Evolutionary conservation across 2,888 invertebrate genomes (phyloP), one percentile per base, ranked within the genome.

Genomic region (Leptopilina drosophilae): DNA sequence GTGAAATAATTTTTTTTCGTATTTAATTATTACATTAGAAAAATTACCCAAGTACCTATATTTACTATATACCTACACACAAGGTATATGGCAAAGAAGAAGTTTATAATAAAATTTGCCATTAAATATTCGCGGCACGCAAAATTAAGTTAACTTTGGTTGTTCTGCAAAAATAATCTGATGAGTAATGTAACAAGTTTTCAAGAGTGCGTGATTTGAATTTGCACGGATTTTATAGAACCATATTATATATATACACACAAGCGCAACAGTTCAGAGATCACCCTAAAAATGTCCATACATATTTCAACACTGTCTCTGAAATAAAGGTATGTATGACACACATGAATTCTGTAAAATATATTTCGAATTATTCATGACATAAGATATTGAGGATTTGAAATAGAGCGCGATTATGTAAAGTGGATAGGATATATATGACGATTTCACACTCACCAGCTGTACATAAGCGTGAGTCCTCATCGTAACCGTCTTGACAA

Each of bases 401-500:
- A 56, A 73, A 56, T 73, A 7, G 56, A 56, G 26, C 49, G 9
- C n/a, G 9, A 64, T 77, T 53, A 77, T 49, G 9, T 12, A 42
- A 49, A 76, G 46, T 64, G 14, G 46, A 8, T 46, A 9, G 9
- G 46, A 20, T 49, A 49, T 11, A 64, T 77, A 11, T 33, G 33
- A n/a, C 26, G 64, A 76, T 59, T 80, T 62, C 20, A 62, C 73
- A 85, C 93, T 93, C 91, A 97, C 97, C 97, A 91, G 98, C 98
- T 85, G 98, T 98, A 93, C 98, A 98, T 42, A 98, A 95, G 88
- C 97, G 95, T 85, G 97, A 96, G 92, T 98, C 98, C 92, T 98
- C 98, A 88, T 98, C 98, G 89, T 98, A 98, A 4, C 98, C 98
- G 89, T 98, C 98, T 76, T 96, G 95, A 93, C 98, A 98, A 93